Evolutionary conservation across 2,797 vertebrate species (phyloP), one percentile per base, ranked within the genome.

Genomic region (Holocentrus rufus): DNA sequence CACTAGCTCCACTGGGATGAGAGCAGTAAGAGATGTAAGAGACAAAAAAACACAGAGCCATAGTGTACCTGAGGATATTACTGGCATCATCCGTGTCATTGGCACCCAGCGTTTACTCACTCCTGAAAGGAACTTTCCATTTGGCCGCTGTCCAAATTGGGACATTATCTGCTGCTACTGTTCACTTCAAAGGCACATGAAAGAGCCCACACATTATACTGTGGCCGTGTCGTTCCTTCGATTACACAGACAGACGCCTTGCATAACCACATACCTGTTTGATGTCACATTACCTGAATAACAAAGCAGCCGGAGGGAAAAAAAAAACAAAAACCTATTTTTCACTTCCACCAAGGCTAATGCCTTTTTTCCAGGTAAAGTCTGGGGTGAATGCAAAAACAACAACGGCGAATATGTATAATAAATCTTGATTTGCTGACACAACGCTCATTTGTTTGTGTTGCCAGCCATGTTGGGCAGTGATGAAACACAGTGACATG

Each of bases 361-460:
- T 18, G 44, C 17, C 31, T 53, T 69, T 73, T 82, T 84, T 73
- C 31, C 59, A 69, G 74, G 81, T 82, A 69, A 85, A 76, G 65
- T 70, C 84, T 69, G 10, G 8, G 25, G 39, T 3, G 9, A 81
- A 72, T 49, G 70, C 81, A 74, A 62, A 34, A 82, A 83, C 47
- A 84, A 61, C 49, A 59, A 47, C 82, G 74, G 74, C 60, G 72
- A 78, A 76, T 74, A 68, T 27, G 47, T 74, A 77, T 80, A 85
- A 92, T 89, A 89, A 90, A 93, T 93, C 87, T 89, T 68, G 72
- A 92, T 93, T 92, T 92, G 75, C 76, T 42, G 44, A 66, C 68
- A 55, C 75, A 17, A 42, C 17, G n/a, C 71, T 90, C 65, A 55
- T 91, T 91, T 89, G 81, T 87, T 87, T 87, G 73, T 54, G 72